Conservation (phyloP, 2,888 invertebrate genomes). For the Tanypteryx hageni region DNA sequence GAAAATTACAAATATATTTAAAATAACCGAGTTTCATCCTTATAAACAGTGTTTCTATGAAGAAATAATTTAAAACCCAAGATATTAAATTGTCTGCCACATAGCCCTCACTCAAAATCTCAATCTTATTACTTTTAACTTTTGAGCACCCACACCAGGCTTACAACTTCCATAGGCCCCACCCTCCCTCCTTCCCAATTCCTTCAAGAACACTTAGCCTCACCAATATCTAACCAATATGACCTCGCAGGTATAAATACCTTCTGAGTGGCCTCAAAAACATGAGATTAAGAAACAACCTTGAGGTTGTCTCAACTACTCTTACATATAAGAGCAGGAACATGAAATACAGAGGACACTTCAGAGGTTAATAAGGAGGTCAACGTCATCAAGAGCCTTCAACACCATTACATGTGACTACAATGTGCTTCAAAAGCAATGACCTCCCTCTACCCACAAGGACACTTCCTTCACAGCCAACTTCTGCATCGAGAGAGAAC, state of each 20-base stretch:
- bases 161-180: conserved; percentile 29
- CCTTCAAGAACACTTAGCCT: conserved; percentile 22
- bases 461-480: conserved; percentile 63
- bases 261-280: conserved; percentile 36
- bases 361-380: conserved; percentile 35
- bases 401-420: neutral
- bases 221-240: conserved; percentile 13
- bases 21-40: neutral
- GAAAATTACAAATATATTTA: neutral
- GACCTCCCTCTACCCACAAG: conserved; percentile 55
- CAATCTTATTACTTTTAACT: conserved; percentile 20
- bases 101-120: conserved; percentile 28
- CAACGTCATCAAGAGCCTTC: conserved; percentile 31
- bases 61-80: conserved; percentile 20
- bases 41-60: neutral
- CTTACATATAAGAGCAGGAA: conserved; percentile 38
- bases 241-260: conserved; percentile 51
- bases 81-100: conserved; percentile 43
- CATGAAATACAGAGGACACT: conserved; percentile 37
- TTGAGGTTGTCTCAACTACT: conserved; percentile 2
- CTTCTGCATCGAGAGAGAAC: conserved; percentile 59
- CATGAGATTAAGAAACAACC: neutral
- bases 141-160: conserved; percentile 58
- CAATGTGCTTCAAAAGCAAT: conserved; percentile 35
- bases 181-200: neutral